Evolutionary conservation across 1,140 invertebrate species (phyloP).

Genomic region (Caenorhabditis brenneri): DNA sequence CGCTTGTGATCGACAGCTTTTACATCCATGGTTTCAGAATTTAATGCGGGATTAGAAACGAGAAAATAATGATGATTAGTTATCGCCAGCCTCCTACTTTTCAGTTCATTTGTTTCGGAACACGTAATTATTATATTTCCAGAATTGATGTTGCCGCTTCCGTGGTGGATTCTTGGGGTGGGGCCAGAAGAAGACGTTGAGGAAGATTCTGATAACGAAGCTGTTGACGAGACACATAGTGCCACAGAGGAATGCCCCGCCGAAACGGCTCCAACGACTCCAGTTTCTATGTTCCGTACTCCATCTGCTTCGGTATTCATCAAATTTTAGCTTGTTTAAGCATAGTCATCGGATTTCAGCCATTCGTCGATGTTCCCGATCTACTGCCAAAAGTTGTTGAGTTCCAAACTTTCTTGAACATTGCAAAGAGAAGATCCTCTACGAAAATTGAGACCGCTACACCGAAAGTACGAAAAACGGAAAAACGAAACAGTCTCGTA

Average conservation of each 20-base stretch:
- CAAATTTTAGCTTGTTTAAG: background rate
- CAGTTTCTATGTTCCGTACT: background rate
- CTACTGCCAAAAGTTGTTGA: background rate
- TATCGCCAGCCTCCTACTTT: background rate
- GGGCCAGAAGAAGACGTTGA: background rate
- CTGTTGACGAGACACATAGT: background rate
- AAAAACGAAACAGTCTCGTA: background rate
- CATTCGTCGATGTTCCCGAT: background rate
- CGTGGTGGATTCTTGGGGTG: conserved; percentile 17
- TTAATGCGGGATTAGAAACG: background rate
- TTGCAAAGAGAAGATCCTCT: background rate
- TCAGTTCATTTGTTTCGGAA: background rate
- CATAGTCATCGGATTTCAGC: background rate
- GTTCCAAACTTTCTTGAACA: background rate
- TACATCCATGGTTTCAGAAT: background rate
- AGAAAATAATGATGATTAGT: background rate
- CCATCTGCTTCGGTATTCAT: background rate
- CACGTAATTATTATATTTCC: background rate
- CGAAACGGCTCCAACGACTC: background rate
- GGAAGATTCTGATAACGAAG: background rate
- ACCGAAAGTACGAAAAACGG: background rate
- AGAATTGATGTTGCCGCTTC: background rate
- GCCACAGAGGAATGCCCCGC: background rate
- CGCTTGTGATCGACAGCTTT: background rate
- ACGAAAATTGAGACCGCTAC: background rate